Conservation (phyloP, 2,113 vertebrate species). For the Dipodomys stephensi region DNA sequence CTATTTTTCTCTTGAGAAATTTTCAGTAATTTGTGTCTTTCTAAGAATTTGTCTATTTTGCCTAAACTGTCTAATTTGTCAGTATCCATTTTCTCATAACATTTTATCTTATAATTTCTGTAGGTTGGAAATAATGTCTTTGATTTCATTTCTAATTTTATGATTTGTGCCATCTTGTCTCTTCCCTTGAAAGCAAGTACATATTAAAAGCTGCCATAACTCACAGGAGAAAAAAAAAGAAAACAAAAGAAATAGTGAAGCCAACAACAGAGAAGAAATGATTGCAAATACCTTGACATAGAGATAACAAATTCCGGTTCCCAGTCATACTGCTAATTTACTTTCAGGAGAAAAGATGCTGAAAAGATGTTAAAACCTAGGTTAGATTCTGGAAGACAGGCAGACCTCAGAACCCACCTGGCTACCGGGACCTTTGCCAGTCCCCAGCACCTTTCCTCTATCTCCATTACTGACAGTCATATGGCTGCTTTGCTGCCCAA, state of each 20-base stretch:
- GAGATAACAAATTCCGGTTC: neutral
- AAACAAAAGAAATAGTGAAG: neutral
- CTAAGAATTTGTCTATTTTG: conserved; percentile 14
- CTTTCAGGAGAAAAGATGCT: neutral
- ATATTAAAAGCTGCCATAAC: neutral
- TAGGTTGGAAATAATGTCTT: neutral
- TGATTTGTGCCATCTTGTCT: neutral
- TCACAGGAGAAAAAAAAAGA: neutral
- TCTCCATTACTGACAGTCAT: neutral
- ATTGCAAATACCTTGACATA: neutral
- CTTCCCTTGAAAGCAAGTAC: neutral
- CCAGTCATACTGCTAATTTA: neutral
- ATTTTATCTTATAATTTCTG: conserved; percentile 8
- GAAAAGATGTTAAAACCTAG: neutral
- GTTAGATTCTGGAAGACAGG: neutral
- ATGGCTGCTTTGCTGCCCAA: neutral
- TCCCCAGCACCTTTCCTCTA: neutral
- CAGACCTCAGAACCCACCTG: neutral
- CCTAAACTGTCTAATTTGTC: neutral
- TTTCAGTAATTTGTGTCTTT: conserved; percentile 2
- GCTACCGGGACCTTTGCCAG: neutral
- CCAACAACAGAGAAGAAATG: neutral
- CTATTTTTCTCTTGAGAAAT: neutral
- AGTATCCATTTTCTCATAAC: neutral
- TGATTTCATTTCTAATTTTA: neutral